Base-by-base conservation (phyloP, 2,797 vertebrate species). In the Huso huso region DNA sequence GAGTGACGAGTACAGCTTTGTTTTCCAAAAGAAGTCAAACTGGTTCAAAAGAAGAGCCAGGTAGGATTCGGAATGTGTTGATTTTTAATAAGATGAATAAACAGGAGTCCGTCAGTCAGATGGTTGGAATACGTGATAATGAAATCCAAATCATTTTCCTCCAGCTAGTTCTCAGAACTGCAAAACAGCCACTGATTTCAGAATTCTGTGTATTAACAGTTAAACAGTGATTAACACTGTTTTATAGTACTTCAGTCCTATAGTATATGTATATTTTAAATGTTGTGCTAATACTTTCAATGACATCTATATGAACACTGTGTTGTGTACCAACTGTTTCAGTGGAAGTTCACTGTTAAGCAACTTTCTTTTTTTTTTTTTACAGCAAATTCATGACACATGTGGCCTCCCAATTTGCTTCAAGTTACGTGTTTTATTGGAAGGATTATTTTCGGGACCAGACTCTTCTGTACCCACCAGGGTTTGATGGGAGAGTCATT, bases 21-120 rank as follows among this genome's bases (percentile, higher is more conserved):
- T 98, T 76, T 99, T 99, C 79, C 96, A 93, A 77, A 90, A 89
- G 78, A 93, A 85, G 53, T 92, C 90, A 61, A 93, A 73, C 11
- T 95, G 93, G 95, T 98, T 99, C 80, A 99, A 94, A 83, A 93
- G 97, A 79, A 92, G 96, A 89, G 92, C 94, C 74, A 99, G 97
- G 97, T 99, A 87, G 74, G 52, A 70, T 37, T 37, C 37, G 5
- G 37, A 37, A 12, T 6, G 65, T 49, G 64, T 72, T 67, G 37
- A 37, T 37, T 37, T 37, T 37, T 37, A 37, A 37, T 37, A 37
- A 37, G 37, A 37, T 4, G 37, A 37, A 37, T 37, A 37, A 37
- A 37, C 5, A 37, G 37, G 5, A 37, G 37, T 37, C 37, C 37
- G 5, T 37, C 4, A 37, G 37, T 37, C 37, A 37, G 37, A 37